These are phyloP conservation scores for Gymnobelideus leadbeateri DNA, from an alignment of 2,113 vertebrate genomes.

Conservation along the genomic window DNA sequence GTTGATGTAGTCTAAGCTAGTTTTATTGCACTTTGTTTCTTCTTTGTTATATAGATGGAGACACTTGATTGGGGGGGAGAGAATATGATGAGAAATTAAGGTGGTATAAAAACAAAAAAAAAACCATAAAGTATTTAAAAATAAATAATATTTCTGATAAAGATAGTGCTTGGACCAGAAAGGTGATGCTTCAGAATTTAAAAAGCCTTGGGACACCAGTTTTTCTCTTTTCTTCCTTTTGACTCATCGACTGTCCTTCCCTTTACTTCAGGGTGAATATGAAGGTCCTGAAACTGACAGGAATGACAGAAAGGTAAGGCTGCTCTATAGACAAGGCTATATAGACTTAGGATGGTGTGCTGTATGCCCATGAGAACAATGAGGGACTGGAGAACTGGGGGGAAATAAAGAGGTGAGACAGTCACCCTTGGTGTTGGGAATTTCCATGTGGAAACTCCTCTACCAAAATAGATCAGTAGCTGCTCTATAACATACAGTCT, in stretches of 20 bases:
- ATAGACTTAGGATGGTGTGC: not conserved
- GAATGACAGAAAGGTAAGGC: conserved; percentile 94
- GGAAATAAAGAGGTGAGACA: not conserved
- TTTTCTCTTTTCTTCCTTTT: not conserved
- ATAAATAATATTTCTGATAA: not conserved
- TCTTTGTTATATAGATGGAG: not conserved
- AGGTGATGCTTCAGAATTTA: not conserved
- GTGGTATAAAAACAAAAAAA: not conserved
- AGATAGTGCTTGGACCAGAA: not conserved
- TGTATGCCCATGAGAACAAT: rapidly evolving
- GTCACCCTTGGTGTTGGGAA: not conserved
- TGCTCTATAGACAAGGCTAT: not conserved
- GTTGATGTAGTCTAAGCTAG: not conserved
- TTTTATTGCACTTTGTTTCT: not conserved
- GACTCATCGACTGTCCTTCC: not conserved
- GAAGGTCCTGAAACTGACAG: conserved; percentile 87
- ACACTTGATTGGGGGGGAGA: not conserved
- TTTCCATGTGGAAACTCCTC: not conserved
- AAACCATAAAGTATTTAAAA: not conserved
- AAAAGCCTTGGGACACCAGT: not conserved
- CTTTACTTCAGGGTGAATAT: conserved; percentile 90
- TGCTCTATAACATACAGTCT: not conserved
- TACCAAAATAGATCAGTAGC: not conserved
- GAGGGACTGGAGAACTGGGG: not conserved
- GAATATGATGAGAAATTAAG: not conserved